Evolutionary conservation across 2,888 invertebrate genomes (phyloP).

Genomic region (Mystacides longicornis): DNA sequence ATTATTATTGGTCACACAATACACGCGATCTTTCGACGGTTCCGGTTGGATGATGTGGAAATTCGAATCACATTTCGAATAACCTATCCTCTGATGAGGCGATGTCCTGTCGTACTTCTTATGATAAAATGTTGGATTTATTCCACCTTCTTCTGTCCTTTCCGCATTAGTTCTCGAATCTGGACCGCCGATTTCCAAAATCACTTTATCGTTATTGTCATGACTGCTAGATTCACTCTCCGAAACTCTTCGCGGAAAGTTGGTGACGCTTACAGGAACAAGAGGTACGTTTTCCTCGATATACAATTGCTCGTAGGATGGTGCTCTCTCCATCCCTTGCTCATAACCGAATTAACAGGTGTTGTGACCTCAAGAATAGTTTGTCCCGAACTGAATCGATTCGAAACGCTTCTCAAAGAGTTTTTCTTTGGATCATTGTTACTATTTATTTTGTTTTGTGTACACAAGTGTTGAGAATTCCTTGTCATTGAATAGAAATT

Average conservation of each 20-base stretch:
- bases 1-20: no score
- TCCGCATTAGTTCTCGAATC: constrained; percentile 29
- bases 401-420: constrained; percentile 13
- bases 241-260: constrained; percentile 23
- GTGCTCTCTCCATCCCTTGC: constrained; percentile 7
- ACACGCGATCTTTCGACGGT: constrained; percentile 15
- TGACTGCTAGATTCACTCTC: constrained; percentile 16
- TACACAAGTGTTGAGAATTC: constrained; percentile 48
- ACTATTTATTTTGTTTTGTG: constrained; percentile 34
- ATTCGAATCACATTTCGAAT: constrained; percentile 19
- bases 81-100: constrained; percentile 36
- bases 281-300: constrained; percentile 14
- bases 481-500: constrained; percentile 2
- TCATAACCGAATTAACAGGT: background rate
- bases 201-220: constrained; percentile 40
- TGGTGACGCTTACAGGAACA: constrained; percentile 18
- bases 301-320: constrained; percentile 14
- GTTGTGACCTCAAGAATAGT: constrained; percentile 17
- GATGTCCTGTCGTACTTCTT: constrained; percentile 49
- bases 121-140: constrained; percentile 43
- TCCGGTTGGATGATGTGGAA: constrained; percentile 7
- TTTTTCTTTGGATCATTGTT: constrained; percentile 10
- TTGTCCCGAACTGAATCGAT: constrained; percentile 23
- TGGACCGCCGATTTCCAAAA: constrained; percentile 46
- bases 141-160: constrained; percentile 28